A percentile compares a stretch with the other conserved stretches of the same genome.
Conservation (phyloP, 2,888 invertebrate genomes). For the Ferrisia virgata region DNA sequence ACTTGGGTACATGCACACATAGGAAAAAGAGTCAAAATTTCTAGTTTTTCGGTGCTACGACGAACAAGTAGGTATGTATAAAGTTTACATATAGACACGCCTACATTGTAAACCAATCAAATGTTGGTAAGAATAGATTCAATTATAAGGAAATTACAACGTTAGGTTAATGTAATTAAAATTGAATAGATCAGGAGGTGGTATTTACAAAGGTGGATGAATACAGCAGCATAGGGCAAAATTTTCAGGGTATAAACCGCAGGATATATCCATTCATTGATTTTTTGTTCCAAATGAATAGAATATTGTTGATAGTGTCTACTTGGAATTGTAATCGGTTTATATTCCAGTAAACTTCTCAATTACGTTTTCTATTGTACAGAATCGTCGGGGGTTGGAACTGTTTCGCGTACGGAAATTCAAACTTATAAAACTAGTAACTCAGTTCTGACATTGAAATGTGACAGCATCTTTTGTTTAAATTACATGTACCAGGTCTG, state of each 20-base stretch:
- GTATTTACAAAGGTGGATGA: conserved; percentile 34
- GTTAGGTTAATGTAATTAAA: conserved; percentile 44
- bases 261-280: conserved; percentile 41
- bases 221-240: neutral
- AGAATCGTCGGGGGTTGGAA: conserved; percentile 41
- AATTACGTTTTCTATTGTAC: conserved; percentile 41
- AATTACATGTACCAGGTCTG: neutral
- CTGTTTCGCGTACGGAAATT: conserved; percentile 44
- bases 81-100: conserved; percentile 12
- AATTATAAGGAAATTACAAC: conserved; percentile 44
- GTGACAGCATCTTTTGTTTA: conserved; percentile 37
- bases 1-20: neutral
- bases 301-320: conserved; percentile 44
- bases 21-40: neutral
- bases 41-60: neutral
- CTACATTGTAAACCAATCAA: conserved; percentile 36
- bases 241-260: conserved; percentile 36
- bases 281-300: conserved; percentile 39
- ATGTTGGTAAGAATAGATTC: conserved; percentile 26
- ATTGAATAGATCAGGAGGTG: conserved; percentile 42
- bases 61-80: neutral
- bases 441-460: conserved; percentile 41
- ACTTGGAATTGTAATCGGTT: conserved; percentile 43
- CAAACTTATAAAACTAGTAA: conserved; percentile 37
- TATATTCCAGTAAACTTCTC: conserved; percentile 44